Evolutionary conservation across 2,113 vertebrate species (phyloP), one percentile per base, ranked within the genome.

Genomic region (Chloebia gouldiae): DNA sequence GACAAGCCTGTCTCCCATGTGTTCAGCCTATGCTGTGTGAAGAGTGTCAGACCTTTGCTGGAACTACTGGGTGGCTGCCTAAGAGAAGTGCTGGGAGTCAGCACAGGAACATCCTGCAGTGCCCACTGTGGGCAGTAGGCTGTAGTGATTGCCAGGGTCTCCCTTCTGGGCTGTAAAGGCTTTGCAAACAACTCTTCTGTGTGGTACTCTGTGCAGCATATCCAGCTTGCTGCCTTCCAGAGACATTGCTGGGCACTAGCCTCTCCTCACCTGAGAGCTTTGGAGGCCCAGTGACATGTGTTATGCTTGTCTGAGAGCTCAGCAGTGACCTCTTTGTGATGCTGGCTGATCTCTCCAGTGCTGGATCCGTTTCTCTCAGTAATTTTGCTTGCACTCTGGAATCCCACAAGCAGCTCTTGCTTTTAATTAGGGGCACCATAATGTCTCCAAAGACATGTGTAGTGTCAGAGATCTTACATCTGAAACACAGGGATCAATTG

Each of bases 321-420:
- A 93, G 39, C 69, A 53, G 49, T 56, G 56, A 81, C 65, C 68
- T 93, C 72, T 83, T 75, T 66, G 70, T 79, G 92, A 64, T 56
- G 60, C 65, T 75, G 73, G 49, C 54, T 92, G 69, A 88, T 93
- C 86, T 97, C 88, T 94, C 82, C 30, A 73, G 82, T 71, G 90
- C 39, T 66, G 33, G 23, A 88, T 92, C 25, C 0, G 2, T 77
- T 90, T 86, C 90, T 96, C 45, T 88, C 75, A 76, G 24, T 89
- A 92, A 95, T 76, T 94, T 85, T 45, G 19, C 15, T 85, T 82
- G 66, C 71, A 80, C 13, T 13, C 86, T 66, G 50, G 24, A 92
- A 77, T 88, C 64, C 60, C 6, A 6, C 33, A 78, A 56, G 47
- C 30, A 80, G 22, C 60, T n/a, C 64, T 59, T 50, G 10, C 49